Percentiles rank a stretch among this genome's conserved stretches.
phyloP scores from a whole-genome alignment of 2,888 invertebrate genomes.

The Calameuta pallipes region DNA sequence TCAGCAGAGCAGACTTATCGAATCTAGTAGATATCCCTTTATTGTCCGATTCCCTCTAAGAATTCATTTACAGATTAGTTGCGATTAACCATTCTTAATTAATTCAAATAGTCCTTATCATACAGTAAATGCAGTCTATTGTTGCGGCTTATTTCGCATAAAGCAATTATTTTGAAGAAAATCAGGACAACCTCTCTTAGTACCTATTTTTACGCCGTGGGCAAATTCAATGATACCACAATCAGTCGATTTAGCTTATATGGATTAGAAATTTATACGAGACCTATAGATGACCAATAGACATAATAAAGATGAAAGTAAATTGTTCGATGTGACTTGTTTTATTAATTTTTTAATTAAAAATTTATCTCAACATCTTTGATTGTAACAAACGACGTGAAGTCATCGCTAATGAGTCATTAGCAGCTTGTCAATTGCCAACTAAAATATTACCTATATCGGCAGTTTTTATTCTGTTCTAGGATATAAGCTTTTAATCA shows the following conservation, averaged over 20 bases:
- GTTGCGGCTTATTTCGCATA: neutral
- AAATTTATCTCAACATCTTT: neutral
- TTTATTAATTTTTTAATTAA: neutral
- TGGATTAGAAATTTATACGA: constrained; percentile 13
- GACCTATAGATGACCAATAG: neutral
- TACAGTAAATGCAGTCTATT: neutral
- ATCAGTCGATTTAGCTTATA: constrained; percentile 22
- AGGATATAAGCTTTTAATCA: neutral
- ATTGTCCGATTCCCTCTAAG: neutral
- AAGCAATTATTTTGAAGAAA: neutral
- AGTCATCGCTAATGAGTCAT: neutral
- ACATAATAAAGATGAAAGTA: neutral
- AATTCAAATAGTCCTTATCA: neutral
- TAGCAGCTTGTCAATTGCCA: no score
- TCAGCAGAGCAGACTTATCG: no score
- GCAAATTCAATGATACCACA: constrained; percentile 11
- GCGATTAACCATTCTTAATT: neutral
- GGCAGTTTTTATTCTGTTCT: neutral
- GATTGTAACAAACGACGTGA: neutral
- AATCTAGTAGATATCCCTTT: neutral
- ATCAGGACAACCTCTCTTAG: neutral
- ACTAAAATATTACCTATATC: no score
- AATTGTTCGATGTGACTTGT: neutral
- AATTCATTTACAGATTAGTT: neutral
- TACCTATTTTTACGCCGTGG: neutral